Evolutionary conservation across 2,113 vertebrate species (phyloP).

Genomic region (Ondatra zibethicus): DNA sequence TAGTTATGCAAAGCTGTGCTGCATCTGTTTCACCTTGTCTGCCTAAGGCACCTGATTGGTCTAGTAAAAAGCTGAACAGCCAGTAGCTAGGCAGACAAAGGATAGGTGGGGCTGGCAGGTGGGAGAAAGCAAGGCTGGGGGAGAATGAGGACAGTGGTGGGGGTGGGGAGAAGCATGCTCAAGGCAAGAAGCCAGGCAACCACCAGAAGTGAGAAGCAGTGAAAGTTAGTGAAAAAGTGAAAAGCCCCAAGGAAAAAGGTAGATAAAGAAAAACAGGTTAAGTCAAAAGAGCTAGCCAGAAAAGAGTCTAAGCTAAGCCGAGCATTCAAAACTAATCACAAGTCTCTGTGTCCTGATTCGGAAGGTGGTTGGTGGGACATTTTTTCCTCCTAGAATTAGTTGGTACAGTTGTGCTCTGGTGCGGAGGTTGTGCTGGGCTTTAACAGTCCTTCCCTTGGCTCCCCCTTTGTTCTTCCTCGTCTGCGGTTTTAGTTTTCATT

Average conservation of each 20-base stretch:
- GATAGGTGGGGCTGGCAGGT: too few relatives aligned
- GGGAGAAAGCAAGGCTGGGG: background rate
- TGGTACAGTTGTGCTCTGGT: constrained; percentile 8
- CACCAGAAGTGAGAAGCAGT: too few relatives aligned
- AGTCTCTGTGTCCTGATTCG: too few relatives aligned
- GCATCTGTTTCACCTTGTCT: background rate
- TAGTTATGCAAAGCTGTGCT: too few relatives aligned
- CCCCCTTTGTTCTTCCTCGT: background rate
- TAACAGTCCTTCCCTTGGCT: constrained; percentile 42
- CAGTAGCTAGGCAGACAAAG: background rate
- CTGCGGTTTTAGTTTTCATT: constrained; percentile 47
- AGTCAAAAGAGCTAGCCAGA: too few relatives aligned
- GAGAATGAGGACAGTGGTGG: too few relatives aligned
- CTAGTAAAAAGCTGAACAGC: background rate
- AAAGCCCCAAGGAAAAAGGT: background rate
- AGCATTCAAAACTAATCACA: too few relatives aligned
- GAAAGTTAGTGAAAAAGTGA: background rate
- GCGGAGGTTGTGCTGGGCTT: background rate
- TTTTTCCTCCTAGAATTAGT: background rate
- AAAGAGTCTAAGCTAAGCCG: too few relatives aligned
- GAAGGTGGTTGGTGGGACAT: too few relatives aligned
- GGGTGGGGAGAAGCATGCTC: too few relatives aligned
- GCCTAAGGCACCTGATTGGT: background rate
- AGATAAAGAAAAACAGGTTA: background rate
- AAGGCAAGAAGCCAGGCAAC: too few relatives aligned